A percentile compares a stretch with the other conserved stretches of the same genome.
phyloP scores from a whole-genome alignment of 1,140 invertebrate species.

The Saxidomus purpurata region DNA sequence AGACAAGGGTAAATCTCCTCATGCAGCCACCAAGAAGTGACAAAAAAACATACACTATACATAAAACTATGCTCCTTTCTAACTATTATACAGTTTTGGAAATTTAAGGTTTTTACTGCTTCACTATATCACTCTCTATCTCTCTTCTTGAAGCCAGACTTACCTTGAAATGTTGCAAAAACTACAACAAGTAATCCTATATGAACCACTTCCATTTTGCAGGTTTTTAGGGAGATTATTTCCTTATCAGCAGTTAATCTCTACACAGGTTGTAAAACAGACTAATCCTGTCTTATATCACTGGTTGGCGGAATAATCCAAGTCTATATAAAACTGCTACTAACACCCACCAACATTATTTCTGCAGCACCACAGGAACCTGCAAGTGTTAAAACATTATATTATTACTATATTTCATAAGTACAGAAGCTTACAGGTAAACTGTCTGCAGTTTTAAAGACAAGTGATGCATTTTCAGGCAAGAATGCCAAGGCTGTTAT shows the following conservation, averaged over 20 bases:
- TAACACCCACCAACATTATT: conserved; percentile 3
- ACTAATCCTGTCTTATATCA: conserved; percentile 49
- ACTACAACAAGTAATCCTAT: conserved; percentile 60
- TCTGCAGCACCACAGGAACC: conserved; percentile 4
- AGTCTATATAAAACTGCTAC: neutral
- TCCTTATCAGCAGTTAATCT: conserved; percentile 30
- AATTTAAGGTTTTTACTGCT: too few species aligned
- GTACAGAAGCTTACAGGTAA: too few species aligned
- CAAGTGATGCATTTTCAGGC: too few species aligned
- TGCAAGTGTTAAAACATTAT: conserved; percentile 29
- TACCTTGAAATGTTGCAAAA: conserved; percentile 58
- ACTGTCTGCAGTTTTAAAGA: too few species aligned
- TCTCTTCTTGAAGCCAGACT: neutral
- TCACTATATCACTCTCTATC: too few species aligned
- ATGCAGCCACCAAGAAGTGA: too few species aligned
- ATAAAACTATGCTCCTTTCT: too few species aligned
- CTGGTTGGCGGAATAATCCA: conserved; percentile 29
- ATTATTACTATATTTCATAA: too few species aligned
- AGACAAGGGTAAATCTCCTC: too few species aligned
- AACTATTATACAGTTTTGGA: too few species aligned
- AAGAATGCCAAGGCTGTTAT: too few species aligned
- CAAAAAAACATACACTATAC: too few species aligned
- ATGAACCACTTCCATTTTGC: conserved; percentile 59
- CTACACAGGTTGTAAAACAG: neutral
- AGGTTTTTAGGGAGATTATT: conserved; percentile 36